Evolutionary conservation across 2,113 vertebrate species (phyloP).

Genomic region (Poeciliopsis prolifica): DNA sequence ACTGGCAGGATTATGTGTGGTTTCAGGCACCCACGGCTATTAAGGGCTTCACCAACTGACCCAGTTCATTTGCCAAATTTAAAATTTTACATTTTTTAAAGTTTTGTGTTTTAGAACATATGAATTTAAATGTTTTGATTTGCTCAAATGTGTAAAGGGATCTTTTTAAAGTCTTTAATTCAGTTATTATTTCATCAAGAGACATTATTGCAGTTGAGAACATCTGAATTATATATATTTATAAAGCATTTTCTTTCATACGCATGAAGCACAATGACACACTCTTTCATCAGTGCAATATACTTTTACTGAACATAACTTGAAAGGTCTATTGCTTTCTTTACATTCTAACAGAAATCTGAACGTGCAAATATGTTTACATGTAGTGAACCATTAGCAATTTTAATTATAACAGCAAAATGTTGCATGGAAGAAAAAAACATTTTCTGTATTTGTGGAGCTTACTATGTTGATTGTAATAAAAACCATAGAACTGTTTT

Average conservation of each 20-base stretch:
- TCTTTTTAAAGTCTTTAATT: not conserved
- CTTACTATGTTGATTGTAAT: conserved; percentile 3
- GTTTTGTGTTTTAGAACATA: not conserved
- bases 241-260: conserved; percentile 20
- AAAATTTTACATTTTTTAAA: conserved; percentile 45
- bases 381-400: conserved; percentile 18
- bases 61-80: not conserved
- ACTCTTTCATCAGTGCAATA: conserved; percentile 34
- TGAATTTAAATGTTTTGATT: not conserved
- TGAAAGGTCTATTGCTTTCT: conserved; percentile 18
- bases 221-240: conserved; percentile 15
- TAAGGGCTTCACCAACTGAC: conserved; percentile 87
- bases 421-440: not conserved
- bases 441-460: not conserved
- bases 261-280: conserved; percentile 17
- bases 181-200: not conserved
- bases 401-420: not conserved
- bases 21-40: conserved; percentile 91
- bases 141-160: not conserved
- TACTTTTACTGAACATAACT: conserved; percentile 35
- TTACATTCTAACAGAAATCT: not conserved
- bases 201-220: not conserved
- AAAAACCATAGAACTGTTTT: not conserved
- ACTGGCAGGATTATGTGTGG: conserved; percentile 90
- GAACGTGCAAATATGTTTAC: conserved; percentile 31